Base-by-base conservation (phyloP, 2,888 invertebrate species). In the Tanaodytes sp. region DNA sequence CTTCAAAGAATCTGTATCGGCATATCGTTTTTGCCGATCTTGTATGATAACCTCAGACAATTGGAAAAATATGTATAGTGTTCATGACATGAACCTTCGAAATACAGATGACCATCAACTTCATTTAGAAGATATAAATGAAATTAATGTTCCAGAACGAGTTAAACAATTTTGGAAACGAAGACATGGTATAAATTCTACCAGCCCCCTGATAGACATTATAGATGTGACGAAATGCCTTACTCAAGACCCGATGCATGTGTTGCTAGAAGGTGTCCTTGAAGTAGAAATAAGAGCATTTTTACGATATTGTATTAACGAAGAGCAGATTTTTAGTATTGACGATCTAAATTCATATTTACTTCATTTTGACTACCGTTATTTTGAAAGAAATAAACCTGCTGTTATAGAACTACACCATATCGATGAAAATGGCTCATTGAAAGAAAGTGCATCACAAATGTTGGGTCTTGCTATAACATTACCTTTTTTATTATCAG, bases 351-450 rank as follows among this genome's bases (percentile, higher is more conserved):
- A 77, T 62, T 46, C 71, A 18, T 36, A 54, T 30, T 15, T 74
- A n/a, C 14, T 23, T 11, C 20, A 55, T 52, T 76, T 77, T 39
- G 51, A 73, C 68, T 76, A 71, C 23, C 52, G 54, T n/a, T 71
- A 75, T 40, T 74, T 76, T 37, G 64, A 51, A 27, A 64, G 42
- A 8, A 74, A 76, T 49, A 73, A 74, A 49, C 75, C 75, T 19
- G 68, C 72, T 15, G 15, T n/a, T 30, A 14, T 39, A 5, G 2
- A 5, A 23, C 9, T 48, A 5, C 59, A 64, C 19, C 11, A 67
- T n/a, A 23, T 23, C 8, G 23, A n/a, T n/a, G n/a, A n/a, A n/a
- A n/a, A n/a, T n/a, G n/a, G n/a, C n/a, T n/a, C n/a, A n/a, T n/a
- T n/a, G n/a, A n/a, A n/a, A n/a, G n/a, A n/a, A n/a, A n/a, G n/a